Evolutionary conservation across 2,888 invertebrate genomes (phyloP), one percentile per base, ranked within the genome.

Genomic region (Drosophila merina): DNA sequence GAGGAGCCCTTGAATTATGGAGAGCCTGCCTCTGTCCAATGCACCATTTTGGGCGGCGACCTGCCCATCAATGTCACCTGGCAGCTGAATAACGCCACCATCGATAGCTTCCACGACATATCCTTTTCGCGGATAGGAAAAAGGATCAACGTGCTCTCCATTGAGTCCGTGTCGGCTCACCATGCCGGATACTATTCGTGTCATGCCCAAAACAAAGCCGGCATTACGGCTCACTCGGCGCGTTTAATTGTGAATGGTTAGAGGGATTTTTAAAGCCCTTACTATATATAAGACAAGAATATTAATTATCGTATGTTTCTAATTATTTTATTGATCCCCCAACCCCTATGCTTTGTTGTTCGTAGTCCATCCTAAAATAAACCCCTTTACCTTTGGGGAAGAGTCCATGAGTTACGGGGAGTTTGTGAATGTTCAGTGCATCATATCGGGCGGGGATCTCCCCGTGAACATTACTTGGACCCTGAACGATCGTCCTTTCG

Each of bases 381-480:
- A 93, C 89, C 94, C 95, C 76, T 96, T 96, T 91, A 92, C 94
- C 67, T 96, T 96, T 89, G 95, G 95, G 80, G 95, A 96, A 78
- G 94, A 94, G 76, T 94, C 95, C 68, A 93, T 94, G 91, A 95
- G 94, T 89, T 94, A 94, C 76, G 95, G 95, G 54, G 95, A 95
- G 77, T 90, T 92, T 67, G 92, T 92, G 1, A 92, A 92, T 48
- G 90, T 93, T 0, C 92, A 92, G 55, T 94, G 93, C 77, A 91
- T 92, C 1, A 92, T 93, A 12, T 90, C 92, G 10, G 92, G 92
- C 55, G 93, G 94, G 4, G 94, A 95, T 90, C 89, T 93, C 49
- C 94, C 94, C 3, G 92, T 94, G 4, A 92, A 92, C 63, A 93
- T 95, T 10, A 91, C 91, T 4, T 95, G 95, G 95, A 92, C 91